These are phyloP conservation scores for Amphiura filiformis DNA, from an alignment of 35 echinoderm and acorn worm species.

Conservation along the genomic window DNA sequence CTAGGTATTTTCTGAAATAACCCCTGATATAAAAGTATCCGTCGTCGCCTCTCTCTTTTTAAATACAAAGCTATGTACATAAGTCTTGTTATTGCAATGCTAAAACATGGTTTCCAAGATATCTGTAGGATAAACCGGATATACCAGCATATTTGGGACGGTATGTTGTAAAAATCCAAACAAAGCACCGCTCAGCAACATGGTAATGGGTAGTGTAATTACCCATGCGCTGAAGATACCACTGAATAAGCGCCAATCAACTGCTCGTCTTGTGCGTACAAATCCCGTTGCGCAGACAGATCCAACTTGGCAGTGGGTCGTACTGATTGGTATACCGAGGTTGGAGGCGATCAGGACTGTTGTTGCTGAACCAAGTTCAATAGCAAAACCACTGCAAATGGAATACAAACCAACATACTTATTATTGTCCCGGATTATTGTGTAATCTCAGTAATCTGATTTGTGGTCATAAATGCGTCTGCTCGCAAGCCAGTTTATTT, in stretches of 20 bases:
- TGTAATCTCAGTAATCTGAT: too few relatives aligned
- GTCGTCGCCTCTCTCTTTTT: too few relatives aligned
- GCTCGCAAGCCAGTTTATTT: too few relatives aligned
- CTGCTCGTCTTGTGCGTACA: conserved; percentile 25
- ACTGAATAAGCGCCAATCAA: conserved; percentile 68
- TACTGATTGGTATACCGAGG: conserved; percentile 67
- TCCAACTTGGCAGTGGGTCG: conserved; percentile 72
- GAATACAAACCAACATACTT: too few relatives aligned
- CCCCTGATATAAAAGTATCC: too few relatives aligned
- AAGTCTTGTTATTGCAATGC: too few relatives aligned
- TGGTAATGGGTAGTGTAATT: conserved; percentile 51
- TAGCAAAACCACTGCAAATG: conserved; percentile 66
- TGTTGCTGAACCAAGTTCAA: conserved; percentile 62
- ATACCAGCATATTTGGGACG: background rate
- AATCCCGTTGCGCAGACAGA: conserved; percentile 60
- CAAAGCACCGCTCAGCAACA: conserved; percentile 51
- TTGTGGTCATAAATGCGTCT: too few relatives aligned
- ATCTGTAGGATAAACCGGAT: background rate
- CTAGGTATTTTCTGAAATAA: too few relatives aligned
- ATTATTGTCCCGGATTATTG: too few relatives aligned
- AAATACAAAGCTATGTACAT: too few relatives aligned
- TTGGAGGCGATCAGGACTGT: conserved; percentile 72
- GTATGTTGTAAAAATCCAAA: conserved; percentile 64
- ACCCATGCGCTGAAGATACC: conserved; percentile 61
- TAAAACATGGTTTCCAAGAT: too few relatives aligned